These are phyloP conservation scores for Agrenia bidenticulata DNA, from an alignment of 2,888 invertebrate genomes.

Conservation along the genomic window DNA sequence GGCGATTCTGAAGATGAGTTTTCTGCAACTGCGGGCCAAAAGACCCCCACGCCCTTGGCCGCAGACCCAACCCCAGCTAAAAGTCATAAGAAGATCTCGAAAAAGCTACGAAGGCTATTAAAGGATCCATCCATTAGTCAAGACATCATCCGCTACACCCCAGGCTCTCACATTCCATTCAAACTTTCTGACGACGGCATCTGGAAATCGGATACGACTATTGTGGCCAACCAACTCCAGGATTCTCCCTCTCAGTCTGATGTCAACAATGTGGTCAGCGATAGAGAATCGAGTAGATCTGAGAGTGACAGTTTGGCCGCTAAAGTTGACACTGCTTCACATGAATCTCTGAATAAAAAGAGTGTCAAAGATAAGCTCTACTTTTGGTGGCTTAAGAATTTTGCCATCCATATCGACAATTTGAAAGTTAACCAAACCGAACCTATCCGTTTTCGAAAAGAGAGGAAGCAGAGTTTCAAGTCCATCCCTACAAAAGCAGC, in stretches of 20 bases:
- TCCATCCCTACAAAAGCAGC: too few relatives aligned
- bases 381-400: slow-evolving; percentile 4
- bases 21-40: too few relatives aligned
- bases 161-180: neutral
- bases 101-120: neutral
- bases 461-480: neutral
- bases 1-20: too few relatives aligned
- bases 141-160: neutral
- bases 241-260: neutral
- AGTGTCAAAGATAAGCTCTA: neutral
- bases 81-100: too few relatives aligned
- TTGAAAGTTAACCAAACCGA: too few relatives aligned
- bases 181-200: neutral
- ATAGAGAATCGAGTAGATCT: neutral
- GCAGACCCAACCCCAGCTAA: too few relatives aligned
- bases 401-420: neutral
- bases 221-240: neutral
- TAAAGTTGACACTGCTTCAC: too few relatives aligned
- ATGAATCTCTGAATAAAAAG: too few relatives aligned
- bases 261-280: neutral
- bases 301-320: too few relatives aligned
- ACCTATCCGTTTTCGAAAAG: too few relatives aligned
- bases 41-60: too few relatives aligned
- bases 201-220: neutral
- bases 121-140: neutral